Evolutionary conservation across 2,888 invertebrate genomes (phyloP), one percentile per base, ranked within the genome.

Genomic region (Drosophila pseudotalamancana): DNA sequence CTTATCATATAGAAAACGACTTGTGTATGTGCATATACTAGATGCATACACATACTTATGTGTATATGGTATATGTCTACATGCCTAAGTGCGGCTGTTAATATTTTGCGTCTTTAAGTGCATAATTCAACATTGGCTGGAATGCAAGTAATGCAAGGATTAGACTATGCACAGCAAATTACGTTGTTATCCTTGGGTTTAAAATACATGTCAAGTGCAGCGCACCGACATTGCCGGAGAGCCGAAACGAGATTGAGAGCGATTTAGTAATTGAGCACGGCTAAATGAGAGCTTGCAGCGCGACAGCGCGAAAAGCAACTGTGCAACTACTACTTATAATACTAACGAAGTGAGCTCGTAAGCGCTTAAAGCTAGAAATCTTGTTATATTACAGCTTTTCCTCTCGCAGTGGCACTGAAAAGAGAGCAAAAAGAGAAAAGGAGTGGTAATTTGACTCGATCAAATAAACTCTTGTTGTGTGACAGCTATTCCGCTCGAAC

Each of bases 81-180:
- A 57, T 46, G 42, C 71, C 62, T 43, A 56, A 53, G 64, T 65
- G 70, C 55, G 45, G 61, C 61, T 61, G 43, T 60, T 72, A 72
- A 74, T 71, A 74, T 67, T 64, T 75, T 65, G 68, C 48, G 57
- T 68, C 78, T 72, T 75, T 62, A 60, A 67, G 63, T 69, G 61
- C 65, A 76, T 79, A 73, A 76, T 77, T 75, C 63, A 84, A 14
- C 85, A 82, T 78, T 85, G 72, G 67, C 55, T 64, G 35, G 65
- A 83, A 65, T 64, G 68, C 63, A 77, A 68, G 77, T 75, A 77
- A 78, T 68, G 66, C 87, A 83, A 83, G 86, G 84, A 83, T 86
- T 86, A 75, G 72, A 62, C 54, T 72, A 66, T 67, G 69, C 56
- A 68, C 67, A 72, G 70, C 70, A 70, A 71, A 72, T 75, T 67